Evolutionary conservation across 2,888 invertebrate species (phyloP), one percentile per base, ranked within the genome.

Genomic region (Luffia ferchaultella): DNA sequence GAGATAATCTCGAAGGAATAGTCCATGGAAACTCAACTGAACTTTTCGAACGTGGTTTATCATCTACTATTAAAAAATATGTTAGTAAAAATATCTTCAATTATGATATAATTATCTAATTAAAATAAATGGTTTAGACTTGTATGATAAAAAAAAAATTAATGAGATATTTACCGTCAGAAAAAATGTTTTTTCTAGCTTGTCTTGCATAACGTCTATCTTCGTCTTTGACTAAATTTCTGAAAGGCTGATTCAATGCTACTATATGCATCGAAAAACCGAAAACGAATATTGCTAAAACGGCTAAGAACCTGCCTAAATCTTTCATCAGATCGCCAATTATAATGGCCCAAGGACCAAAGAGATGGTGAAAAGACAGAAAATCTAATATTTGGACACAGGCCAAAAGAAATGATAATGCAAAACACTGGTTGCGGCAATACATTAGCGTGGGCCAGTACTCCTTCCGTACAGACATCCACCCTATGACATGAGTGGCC

Each of bases 281-380:
- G 63, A 97, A 93, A 60, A 99, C 96, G 80, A 99, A 99, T 73
- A 99, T 97, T 30, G 95, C 93, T 67, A 99, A 83, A 18, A 99
- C 98, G 46, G 98, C 98, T 55, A 99, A 88, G 76, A 99, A 99
- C 67, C 97, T 87, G n/a, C 95, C 95, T 60, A 97, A 85, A 75
- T 97, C 97, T 73, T 95, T 95, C 89, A 95, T 92, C 51, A 95
- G 85, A 74, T 95, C 94, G 18, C 98, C 95, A 65, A 99, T 99
- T 72, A 99, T 99, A 68, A 99, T 99, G 30, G 98, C 98, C 99
- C 99, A 99, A 0, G 99, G 99, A 46, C 99, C 99, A 71, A 99
- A 99, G 17, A 99, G 87, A 78, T 99, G 97, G 76, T 99, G 99
- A 73, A 99, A 99, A 18, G 98, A 98, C 47, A 99, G 85, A 74